These are phyloP conservation scores for Heteromormyrus szaboi DNA, from an alignment of 2,797 vertebrate species.

Conservation along the genomic window DNA sequence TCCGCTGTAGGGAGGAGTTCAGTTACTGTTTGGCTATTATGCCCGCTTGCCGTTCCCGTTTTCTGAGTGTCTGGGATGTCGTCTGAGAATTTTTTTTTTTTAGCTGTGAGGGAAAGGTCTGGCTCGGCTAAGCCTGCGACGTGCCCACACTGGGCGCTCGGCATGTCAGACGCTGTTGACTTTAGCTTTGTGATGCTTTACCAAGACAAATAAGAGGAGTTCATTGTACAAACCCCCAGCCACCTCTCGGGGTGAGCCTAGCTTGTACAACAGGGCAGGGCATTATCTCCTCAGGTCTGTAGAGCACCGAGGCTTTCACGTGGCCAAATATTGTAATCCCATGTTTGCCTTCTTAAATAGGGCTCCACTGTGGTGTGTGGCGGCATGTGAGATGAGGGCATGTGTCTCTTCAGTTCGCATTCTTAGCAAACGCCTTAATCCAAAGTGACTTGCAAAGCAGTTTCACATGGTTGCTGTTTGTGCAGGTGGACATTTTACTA, in stretches of 20 bases:
- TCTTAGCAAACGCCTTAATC: background rate
- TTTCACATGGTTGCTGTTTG: background rate
- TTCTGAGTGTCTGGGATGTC: background rate
- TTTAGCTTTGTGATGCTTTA: background rate
- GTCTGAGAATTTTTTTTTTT: background rate
- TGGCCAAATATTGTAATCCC: background rate
- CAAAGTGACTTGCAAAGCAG: background rate
- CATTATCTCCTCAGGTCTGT: background rate
- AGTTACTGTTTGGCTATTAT: background rate
- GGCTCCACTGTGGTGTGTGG: background rate
- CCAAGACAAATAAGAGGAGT: constrained; percentile 5
- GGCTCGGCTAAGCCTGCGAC: background rate
- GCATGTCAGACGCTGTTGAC: background rate
- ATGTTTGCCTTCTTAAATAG: background rate
- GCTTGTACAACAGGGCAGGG: background rate
- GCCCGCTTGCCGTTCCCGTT: background rate
- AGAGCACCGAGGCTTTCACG: background rate
- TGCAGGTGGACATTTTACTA: background rate
- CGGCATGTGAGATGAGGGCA: background rate
- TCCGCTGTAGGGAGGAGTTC: background rate
- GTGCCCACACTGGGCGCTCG: background rate
- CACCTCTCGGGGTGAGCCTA: background rate
- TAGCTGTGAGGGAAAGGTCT: background rate
- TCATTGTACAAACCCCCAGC: background rate
- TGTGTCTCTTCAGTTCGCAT: background rate